A percentile compares a stretch with the other conserved stretches of the same genome.
These are phyloP conservation scores for Pseudorectes ferrugineus DNA, from an alignment of 2,113 vertebrate species.

Conservation along the genomic window DNA sequence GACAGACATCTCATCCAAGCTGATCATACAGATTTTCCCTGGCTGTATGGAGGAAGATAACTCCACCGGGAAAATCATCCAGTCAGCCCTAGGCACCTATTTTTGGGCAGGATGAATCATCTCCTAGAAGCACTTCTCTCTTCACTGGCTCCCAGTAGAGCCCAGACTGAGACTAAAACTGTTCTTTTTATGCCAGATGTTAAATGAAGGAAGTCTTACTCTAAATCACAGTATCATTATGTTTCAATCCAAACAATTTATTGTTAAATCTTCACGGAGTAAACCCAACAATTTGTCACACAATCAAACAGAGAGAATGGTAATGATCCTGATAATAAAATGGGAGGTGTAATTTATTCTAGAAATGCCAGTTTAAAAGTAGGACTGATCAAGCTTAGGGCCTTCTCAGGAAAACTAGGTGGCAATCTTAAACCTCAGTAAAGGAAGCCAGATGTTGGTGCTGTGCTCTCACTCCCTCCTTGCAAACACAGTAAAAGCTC, in stretches of 20 bases:
- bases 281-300: neutral
- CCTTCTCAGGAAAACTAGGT: neutral
- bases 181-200: neutral
- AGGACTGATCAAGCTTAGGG: neutral
- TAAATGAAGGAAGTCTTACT: neutral
- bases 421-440: neutral
- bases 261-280: neutral
- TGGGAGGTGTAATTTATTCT: neutral
- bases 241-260: neutral
- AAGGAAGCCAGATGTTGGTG: neutral
- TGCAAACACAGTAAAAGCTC: neutral
- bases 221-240: neutral
- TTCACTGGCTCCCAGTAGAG: neutral
- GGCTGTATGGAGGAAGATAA: neutral
- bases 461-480: neutral
- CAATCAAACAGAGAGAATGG: neutral
- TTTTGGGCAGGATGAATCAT: neutral
- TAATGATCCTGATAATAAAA: neutral
- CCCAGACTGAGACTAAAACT: neutral
- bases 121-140: neutral
- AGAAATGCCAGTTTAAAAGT: neutral
- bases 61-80: neutral
- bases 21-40: neutral
- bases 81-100: neutral
- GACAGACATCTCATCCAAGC: neutral